These are phyloP conservation scores for Ariopsis seemanni DNA, from an alignment of 2,113 vertebrate species.

Conservation along the genomic window DNA sequence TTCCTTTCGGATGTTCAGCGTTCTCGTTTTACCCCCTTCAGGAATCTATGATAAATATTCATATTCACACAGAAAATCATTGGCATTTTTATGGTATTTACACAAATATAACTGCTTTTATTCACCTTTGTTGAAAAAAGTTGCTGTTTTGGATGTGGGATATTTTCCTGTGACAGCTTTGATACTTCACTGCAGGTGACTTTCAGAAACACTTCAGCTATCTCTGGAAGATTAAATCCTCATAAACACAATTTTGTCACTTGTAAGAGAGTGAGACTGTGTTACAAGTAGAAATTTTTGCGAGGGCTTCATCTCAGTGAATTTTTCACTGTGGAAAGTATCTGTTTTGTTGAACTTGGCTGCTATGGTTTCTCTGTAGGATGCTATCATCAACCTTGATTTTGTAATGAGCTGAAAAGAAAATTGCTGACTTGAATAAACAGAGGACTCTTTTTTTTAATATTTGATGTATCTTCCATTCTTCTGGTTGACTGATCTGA, in stretches of 20 bases:
- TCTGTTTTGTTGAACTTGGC: slow-evolving; percentile 4
- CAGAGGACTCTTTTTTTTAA: background rate
- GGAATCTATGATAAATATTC: background rate
- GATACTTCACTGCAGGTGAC: background rate
- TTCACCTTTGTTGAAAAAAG: background rate
- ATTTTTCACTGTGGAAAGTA: slow-evolving; percentile 1
- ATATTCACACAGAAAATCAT: background rate
- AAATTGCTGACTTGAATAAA: background rate
- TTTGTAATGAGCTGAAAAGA: background rate
- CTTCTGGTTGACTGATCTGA: background rate
- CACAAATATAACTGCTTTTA: background rate
- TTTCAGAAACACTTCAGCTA: background rate
- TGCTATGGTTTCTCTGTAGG: background rate
- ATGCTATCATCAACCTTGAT: background rate
- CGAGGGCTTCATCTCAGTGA: background rate
- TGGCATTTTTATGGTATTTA: background rate
- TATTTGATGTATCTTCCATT: background rate
- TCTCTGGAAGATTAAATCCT: background rate
- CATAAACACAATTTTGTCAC: slow-evolving; percentile 2
- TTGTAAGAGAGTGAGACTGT: background rate
- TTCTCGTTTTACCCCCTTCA: background rate
- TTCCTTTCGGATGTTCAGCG: no score
- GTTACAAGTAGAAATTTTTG: slow-evolving; percentile 18
- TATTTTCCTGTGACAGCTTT: slow-evolving; percentile 1
- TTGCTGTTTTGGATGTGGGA: background rate